Evolutionary conservation across 2,113 vertebrate genomes (phyloP), one percentile per base, ranked within the genome.

Genomic region (Clupea harengus): DNA sequence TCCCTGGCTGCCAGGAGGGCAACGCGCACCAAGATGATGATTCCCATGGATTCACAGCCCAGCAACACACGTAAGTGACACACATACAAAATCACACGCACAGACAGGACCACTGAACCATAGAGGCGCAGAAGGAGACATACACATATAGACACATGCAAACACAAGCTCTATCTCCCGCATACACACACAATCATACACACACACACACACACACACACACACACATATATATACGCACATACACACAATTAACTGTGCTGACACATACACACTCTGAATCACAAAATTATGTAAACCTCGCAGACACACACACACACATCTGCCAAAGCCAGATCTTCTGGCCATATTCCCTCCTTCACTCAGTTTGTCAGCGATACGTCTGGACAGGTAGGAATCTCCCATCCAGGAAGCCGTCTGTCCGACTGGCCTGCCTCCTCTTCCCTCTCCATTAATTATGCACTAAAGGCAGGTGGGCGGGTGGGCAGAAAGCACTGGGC

Each of bases 1-100:
- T 97, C 98, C 0, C 89, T 99, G 0, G 96, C 96, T 0, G 93
- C 96, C 32, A 94, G 97, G 60, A 92, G 97, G 84, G 96, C 97
- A 10, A 97, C 97, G 0, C 92, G 97, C 17, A 92, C 96, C 80
- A 98, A 99, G 86, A 96, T 98, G 90, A 97, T 99, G 97, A 98
- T 98, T 82, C 98, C 98, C 0, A 97, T 98, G 96, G 98, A 99
- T 52, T 94, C 97, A 0, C 97, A 97, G 89, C 95, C 98, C 1
- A 97, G 57, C 92, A 99, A 97, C 91, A 95, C 97, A n/a, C 93
- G 98, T 99, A 87, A 95, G 96, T 93, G 45, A 75, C 82, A 20
- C 39, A 32, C 9, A 2, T 5, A 4, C 0, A 28, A 18, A 78
- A 13, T 39, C 72, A 28, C 64, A 32, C 60, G 11, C 45, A 11